A percentile compares a stretch with the other conserved stretches of the same genome.
phyloP scores from a whole-genome alignment of 2,113 vertebrate species.

The human region GRCh38 chr14:54526501-54527000 shows the following conservation, averaged over 20 bases:
- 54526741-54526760: background rate
- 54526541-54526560: background rate
- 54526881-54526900: background rate
- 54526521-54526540: background rate
- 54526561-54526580: background rate
- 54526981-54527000: background rate
- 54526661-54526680: conserved; percentile 28
- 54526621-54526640: background rate
- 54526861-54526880: background rate
- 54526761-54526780: background rate
- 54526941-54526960: background rate
- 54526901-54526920: background rate
- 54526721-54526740: background rate
- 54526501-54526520: background rate
- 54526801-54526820: background rate
- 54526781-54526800: background rate
- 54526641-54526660: background rate
- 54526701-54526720: background rate
- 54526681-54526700: background rate
- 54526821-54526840: background rate
- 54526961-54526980: background rate
- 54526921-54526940: background rate
- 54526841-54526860: background rate
- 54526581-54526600: background rate
- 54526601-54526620: background rate